These are phyloP conservation scores for Apodemus agrarius DNA, from an alignment of 2,797 vertebrate genomes.

Conservation along the genomic window DNA sequence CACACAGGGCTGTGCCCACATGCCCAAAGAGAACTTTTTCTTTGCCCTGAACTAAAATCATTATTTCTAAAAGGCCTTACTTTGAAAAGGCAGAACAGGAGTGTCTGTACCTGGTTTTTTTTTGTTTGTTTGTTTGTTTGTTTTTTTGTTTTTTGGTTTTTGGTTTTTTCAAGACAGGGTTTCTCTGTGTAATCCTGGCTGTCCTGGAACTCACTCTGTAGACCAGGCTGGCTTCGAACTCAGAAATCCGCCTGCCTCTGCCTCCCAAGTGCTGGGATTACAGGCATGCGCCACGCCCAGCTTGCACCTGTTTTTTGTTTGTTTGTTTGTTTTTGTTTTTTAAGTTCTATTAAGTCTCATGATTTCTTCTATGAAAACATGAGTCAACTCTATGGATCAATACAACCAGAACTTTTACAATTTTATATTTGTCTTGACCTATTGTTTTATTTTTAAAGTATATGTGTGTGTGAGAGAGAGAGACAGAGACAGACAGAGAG, in stretches of 20 bases:
- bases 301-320: background rate
- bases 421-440: background rate
- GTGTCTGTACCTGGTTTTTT: background rate
- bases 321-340: background rate
- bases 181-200: too few species aligned
- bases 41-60: slow-evolving; percentile 41
- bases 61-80: slow-evolving; percentile 3
- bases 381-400: slow-evolving; percentile 36
- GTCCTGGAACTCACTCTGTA: too few species aligned
- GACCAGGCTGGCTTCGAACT: too few species aligned
- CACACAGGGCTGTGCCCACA: background rate
- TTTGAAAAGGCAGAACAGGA: slow-evolving; percentile 36
- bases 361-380: slow-evolving; percentile 23
- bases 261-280: too few species aligned
- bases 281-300: too few species aligned
- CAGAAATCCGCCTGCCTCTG: too few species aligned
- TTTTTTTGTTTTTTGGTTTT: too few species aligned
- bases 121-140: too few species aligned
- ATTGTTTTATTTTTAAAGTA: background rate
- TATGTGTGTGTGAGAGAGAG: background rate
- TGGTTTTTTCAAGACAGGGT: background rate
- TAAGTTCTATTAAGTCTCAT: slow-evolving; percentile 36
- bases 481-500: background rate
- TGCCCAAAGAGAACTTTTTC: slow-evolving; percentile 24
- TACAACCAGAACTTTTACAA: slow-evolving; percentile 34